Evolutionary conservation across 2,797 vertebrate genomes (phyloP), one percentile per base, ranked within the genome.

Genomic region (Phrynocephalus guinanensis): DNA sequence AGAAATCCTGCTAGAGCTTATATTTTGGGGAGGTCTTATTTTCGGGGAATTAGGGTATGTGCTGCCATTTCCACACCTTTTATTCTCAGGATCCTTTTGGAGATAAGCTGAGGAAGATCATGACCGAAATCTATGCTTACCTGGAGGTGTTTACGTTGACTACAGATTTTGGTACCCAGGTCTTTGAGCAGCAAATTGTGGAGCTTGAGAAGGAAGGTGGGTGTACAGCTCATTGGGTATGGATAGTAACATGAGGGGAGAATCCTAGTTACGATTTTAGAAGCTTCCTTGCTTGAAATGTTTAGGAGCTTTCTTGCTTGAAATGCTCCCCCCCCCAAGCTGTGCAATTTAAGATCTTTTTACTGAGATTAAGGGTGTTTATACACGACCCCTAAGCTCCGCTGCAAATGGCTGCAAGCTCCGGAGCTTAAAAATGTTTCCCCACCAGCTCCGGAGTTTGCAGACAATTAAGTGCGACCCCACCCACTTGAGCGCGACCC

Each of bases 31-130:
- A 33, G 33, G 33, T 33, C 33, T 33, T 33, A 33, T 33, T 33
- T 33, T 33, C 33, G 33, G 33, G 33, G 33, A 33, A 33, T 33
- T 33, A 33, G 33, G 1, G 33, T 33, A n/a, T 22, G 16, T 77
- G 38, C 71, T 28, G 13, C 38, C 38, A 5, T 73, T 79, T 1
- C 52, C 56, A 11, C 0, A 4, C 30, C 48, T 83, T 82, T 26
- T 85, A 60, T 85, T 16, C 67, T 22, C 88, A 99, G 99, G 98
- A 99, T 94, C 98, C 98, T 0, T 98, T 99, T 89, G 98, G 97
- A 0, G 91, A 97, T 85, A 96, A 89, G 63, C 91, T 99, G 93
- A 98, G 97, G 95, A 16, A 60, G 85, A 92, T 98, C 94, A 99
- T 99, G 98, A 28, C 3, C 20, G 83, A n/a, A 93, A 97, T 99